A percentile compares a stretch with the other conserved stretches of the same genome.
phyloP scores from a whole-genome alignment of 2,113 vertebrate genomes.

The Castor canadensis region DNA sequence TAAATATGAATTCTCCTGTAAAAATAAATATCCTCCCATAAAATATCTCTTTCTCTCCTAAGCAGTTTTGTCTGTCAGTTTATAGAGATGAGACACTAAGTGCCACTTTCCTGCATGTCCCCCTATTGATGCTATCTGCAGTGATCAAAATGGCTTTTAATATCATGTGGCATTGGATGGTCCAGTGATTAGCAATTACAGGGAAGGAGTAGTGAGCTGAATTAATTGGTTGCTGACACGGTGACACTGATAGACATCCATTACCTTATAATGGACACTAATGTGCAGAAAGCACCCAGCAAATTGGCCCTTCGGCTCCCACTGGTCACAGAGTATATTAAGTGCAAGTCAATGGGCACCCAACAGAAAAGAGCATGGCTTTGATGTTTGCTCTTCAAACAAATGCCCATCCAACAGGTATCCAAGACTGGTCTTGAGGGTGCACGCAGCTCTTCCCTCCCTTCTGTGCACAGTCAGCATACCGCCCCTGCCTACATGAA shows the following conservation, averaged over 20 bases:
- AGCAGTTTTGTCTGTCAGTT: not conserved
- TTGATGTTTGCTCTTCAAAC: not conserved
- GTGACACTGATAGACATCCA: conserved; percentile 13
- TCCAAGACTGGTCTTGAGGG: not conserved
- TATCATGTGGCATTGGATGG: not conserved
- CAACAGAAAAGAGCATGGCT: not conserved
- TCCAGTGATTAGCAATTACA: not conserved
- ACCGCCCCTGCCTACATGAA: accelerated
- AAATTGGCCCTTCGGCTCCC: not conserved
- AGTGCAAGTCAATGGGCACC: not conserved
- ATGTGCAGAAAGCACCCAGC: not conserved
- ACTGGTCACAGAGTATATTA: not conserved
- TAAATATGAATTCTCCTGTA: not conserved
- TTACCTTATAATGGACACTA: not conserved
- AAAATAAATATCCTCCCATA: not conserved
- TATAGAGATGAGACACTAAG: not conserved
- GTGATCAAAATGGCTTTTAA: not conserved
- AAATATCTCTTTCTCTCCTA: not conserved
- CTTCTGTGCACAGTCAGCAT: accelerated
- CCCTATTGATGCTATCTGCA: not conserved
- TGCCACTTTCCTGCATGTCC: not conserved
- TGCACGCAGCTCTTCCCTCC: accelerated
- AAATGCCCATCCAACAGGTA: not conserved
- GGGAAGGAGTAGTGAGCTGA: not conserved
- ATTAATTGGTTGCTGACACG: not conserved